Percentiles rank a stretch among this genome's conserved stretches.
Evolutionary conservation across 2,797 vertebrate species (phyloP).

Genomic region (Iguana delicatissima): DNA sequence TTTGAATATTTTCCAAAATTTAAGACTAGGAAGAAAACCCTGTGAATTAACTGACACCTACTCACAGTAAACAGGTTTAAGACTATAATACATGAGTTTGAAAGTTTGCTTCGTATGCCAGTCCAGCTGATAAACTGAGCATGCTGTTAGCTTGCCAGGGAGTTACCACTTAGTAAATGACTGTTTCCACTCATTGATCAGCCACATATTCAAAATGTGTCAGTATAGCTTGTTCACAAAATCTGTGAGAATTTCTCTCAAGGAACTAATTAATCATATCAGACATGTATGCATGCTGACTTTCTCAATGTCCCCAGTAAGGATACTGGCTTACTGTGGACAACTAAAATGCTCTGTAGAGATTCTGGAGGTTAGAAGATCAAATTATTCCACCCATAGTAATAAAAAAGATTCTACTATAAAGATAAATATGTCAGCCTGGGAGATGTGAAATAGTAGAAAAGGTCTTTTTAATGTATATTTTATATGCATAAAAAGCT

Average conservation of each 20-base stretch:
- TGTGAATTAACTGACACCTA: no score
- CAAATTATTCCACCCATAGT: background rate
- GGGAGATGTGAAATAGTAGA: background rate
- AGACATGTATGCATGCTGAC: background rate
- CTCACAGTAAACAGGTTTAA: no score
- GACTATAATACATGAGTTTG: no score
- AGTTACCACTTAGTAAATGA: background rate
- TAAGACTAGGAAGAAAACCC: no score
- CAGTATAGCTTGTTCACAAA: background rate
- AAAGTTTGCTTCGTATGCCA: no score
- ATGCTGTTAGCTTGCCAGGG: background rate
- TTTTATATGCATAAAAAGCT: background rate
- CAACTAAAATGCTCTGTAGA: background rate
- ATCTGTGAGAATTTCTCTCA: background rate
- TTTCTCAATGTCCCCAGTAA: no score
- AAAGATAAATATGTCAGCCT: background rate
- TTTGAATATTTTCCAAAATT: no score
- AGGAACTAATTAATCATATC: background rate
- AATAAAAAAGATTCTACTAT: background rate
- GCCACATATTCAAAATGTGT: background rate
- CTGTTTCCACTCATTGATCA: background rate
- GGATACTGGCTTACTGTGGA: background rate
- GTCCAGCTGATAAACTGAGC: no score
- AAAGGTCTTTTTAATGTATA: background rate
- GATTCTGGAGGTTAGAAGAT: background rate